These are phyloP conservation scores for Micromys minutus DNA, from an alignment of 2,113 vertebrate genomes.

Conservation along the genomic window DNA sequence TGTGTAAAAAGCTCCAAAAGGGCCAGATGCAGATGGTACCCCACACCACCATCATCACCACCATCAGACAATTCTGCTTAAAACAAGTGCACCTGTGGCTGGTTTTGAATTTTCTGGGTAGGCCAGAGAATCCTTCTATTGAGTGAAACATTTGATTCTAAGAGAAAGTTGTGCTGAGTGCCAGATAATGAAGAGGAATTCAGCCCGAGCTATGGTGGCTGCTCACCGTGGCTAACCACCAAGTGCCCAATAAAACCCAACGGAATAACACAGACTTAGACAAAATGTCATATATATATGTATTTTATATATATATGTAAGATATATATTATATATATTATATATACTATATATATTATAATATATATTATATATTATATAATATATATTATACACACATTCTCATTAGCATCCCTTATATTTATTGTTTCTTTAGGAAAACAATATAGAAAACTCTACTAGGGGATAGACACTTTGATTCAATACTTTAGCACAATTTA, in stretches of 20 bases:
- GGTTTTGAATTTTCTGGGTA: conserved; percentile 22
- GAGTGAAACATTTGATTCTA: neutral
- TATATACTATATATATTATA: no score
- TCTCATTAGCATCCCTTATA: neutral
- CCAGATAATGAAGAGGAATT: neutral
- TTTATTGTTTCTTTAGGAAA: conserved; percentile 33
- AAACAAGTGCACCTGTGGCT: neutral
- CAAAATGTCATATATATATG: no score
- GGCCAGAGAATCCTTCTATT: neutral
- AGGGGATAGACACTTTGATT: neutral
- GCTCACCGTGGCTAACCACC: fast-evolving
- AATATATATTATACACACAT: no score
- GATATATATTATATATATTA: no score
- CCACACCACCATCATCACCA: neutral
- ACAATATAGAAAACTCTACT: neutral
- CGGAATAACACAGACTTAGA: no score
- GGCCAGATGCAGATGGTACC: neutral
- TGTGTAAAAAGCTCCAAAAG: neutral
- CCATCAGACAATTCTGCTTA: neutral
- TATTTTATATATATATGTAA: no score
- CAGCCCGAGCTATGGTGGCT: neutral
- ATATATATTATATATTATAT: no score
- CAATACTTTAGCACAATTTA: conserved; percentile 47
- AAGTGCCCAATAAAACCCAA: neutral
- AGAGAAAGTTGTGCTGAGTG: neutral